Evolutionary conservation across 1,140 invertebrate genomes (phyloP), one percentile per base, ranked within the genome.

Genomic region (Radopholus similis): DNA sequence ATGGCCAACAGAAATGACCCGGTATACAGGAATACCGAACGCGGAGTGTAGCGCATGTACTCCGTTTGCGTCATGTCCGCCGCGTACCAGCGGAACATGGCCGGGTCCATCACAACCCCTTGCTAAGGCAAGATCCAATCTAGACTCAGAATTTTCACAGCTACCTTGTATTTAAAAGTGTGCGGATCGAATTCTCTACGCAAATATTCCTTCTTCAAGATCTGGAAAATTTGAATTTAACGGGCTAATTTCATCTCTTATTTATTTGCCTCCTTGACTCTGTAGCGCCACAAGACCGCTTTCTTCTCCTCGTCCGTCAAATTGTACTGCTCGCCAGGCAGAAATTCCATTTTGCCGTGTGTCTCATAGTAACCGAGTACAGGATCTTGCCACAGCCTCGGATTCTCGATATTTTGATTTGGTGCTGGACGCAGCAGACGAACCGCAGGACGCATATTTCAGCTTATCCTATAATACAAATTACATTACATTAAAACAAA

Each of bases 61-160:
- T 81, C 79, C 4, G 69, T 67, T 63, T 81, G 81, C 26, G 71
- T 81, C 81, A 81, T 83, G 44, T 81, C 77, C 34, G 79, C 80
- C 4, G 79, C 71, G 60, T 81, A 81, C 79, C 79, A 81, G 47
- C 79, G 78, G 68, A 83, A 81, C 78, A 81, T 79, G 13, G 79
- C 76, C 49, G 79, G 79, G 57, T 82, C 78, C 44, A 81, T 74
- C 2, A 77, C 62, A 21, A 81, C 70, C n/a, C 79, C 79, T 67
- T 81, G 77, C 73, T 81, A 58, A 66, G 51, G 34, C 18, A 73
- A 49, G 15, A 62, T 32, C 18, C 15, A 28, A 65, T 38, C 9
- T 34, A 18, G 5, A 32, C 5, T 28, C 35, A 37, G 32, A 9
- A 44, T 35, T 18, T 18, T 11, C 30, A 47, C 58, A 70, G 26